Conservation (phyloP, 2,888 invertebrate genomes). For the Meta bourneti region DNA sequence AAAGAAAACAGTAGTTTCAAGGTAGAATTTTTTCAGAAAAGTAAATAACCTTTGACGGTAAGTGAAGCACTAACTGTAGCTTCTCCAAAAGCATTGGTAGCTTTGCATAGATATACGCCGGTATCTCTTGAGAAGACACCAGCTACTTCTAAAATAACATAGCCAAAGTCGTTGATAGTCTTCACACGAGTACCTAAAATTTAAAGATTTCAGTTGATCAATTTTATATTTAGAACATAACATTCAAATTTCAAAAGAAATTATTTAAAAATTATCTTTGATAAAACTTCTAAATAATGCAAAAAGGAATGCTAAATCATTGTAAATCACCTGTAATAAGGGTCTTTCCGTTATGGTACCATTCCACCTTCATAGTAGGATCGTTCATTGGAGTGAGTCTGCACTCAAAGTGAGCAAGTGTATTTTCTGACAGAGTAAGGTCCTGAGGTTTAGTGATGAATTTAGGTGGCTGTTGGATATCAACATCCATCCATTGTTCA, state of each 20-base stretch:
- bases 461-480: conserved; percentile 91
- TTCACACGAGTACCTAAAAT: conserved; percentile 91
- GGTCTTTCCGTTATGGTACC: conserved; percentile 81
- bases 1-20: no score
- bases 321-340: conserved; percentile 80
- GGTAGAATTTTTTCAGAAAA: no score
- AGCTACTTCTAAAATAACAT: conserved; percentile 96
- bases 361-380: conserved; percentile 85
- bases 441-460: conserved; percentile 93
- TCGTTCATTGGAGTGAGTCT: conserved; percentile 97
- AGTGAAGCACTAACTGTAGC: conserved; percentile 88
- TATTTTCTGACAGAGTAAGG: conserved; percentile 85
- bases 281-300: not conserved
- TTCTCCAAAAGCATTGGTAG: conserved; percentile 95
- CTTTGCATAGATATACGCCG: conserved; percentile 97
- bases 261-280: not conserved
- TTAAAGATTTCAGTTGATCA: not conserved
- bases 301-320: not conserved
- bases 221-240: not conserved
- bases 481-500: conserved; percentile 83
- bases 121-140: conserved; percentile 97
- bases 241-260: not conserved
- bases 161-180: conserved; percentile 98
- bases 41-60: conserved; percentile 85
- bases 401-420: conserved; percentile 91